Base-by-base conservation (phyloP, 2,113 vertebrate genomes). In the Sylvietta virens region DNA sequence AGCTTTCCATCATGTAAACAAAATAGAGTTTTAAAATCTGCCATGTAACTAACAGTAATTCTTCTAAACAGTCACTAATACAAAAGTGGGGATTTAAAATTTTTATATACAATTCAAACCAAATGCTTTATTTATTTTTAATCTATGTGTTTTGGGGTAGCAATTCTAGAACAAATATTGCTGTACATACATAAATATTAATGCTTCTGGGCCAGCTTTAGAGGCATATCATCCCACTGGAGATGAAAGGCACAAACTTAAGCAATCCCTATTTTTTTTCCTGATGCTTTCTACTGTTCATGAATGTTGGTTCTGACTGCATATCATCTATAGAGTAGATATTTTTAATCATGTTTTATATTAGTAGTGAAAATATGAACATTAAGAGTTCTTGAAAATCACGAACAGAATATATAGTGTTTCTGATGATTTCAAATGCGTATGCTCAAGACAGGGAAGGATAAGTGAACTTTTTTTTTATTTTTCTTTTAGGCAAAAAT, bases 401-500 rank as follows among this genome's bases (percentile, higher is more conserved):
- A 69, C 23, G 60, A 60, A 22, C 58, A 90, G 79, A 83, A 64
- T 88, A 62, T 42, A 30, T 53, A n/a, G n/a, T 69, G 13, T 71
- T 86, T 74, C 90, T 88, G 57, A 83, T 31, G 8, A 47, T 73
- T 86, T 91, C 35, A 85, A 54, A 58, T 2, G 1, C 35, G 15
- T 21, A 26, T 90, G 33, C 57, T 81, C 20, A 86, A 71, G 30
- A 87, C 65, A 28, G 28, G 45, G 23, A 74, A 56, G 23, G 37
- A 56, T 2, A 1, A 88, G 31, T 56, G 16, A 37, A 44, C 65
- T 78, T 89, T 8, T 53, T 90, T 93, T 90, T 77, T 69, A 21
- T 58, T 91, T 94, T 70, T 60, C 39, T 57, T 92, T 60, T 28
- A 92, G 82, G 71, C 71, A 93, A 86, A 94, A 90, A 53, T 70